These are phyloP conservation scores for Bubo blakistoni DNA, from an alignment of 2,113 vertebrate species.

Conservation along the genomic window DNA sequence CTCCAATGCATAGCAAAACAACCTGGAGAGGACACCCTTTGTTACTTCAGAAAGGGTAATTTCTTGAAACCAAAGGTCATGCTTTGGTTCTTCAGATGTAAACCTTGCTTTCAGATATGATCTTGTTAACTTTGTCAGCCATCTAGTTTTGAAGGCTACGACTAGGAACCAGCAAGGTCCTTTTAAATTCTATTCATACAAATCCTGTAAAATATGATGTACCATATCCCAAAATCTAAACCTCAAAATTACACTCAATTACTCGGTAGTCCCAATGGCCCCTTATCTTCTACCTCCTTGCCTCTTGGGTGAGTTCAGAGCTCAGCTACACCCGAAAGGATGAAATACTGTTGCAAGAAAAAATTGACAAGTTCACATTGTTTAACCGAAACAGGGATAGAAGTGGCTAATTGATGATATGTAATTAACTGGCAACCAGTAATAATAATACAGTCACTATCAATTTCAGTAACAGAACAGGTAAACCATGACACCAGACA, in stretches of 20 bases:
- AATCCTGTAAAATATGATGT: not conserved
- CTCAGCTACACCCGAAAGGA: not conserved
- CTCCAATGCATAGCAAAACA: not conserved
- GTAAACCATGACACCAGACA: not conserved
- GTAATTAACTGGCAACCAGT: not conserved
- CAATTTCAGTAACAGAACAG: not conserved
- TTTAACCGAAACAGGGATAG: not conserved
- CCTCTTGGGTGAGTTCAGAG: not conserved
- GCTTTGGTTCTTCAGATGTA: not conserved
- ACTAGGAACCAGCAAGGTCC: not conserved
- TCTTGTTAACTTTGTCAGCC: not conserved
- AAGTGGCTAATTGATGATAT: not conserved
- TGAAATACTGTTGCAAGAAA: not conserved
- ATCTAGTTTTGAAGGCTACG: not conserved
- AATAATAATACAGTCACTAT: not conserved
- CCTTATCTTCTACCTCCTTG: not conserved
- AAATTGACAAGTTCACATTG: rapidly evolving
- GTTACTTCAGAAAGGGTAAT: not conserved
- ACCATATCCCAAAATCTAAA: not conserved
- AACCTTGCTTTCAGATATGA: not conserved
- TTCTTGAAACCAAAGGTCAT: not conserved
- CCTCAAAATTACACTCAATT: not conserved
- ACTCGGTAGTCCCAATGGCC: not conserved
- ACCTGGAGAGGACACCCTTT: not conserved
- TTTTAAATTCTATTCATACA: not conserved